Conservation (phyloP, 2,797 vertebrate genomes). For the Pachyuromys duprasi region DNA sequence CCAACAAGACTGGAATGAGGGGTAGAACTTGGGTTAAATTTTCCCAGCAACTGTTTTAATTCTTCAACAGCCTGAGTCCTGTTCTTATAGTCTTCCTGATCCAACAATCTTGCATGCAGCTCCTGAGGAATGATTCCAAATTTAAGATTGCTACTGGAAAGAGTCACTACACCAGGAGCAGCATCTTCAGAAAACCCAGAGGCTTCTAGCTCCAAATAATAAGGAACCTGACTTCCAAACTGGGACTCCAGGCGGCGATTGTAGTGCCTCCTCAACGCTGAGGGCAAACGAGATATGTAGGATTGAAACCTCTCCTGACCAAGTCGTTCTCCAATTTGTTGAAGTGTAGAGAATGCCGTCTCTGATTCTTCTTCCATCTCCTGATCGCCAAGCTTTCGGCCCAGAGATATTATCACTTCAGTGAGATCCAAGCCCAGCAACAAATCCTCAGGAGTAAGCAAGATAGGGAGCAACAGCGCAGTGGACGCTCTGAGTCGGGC, state of each 20-base stretch:
- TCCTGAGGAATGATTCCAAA: slow-evolving; percentile 93
- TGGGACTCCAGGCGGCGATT: slow-evolving; percentile 77
- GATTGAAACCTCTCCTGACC: slow-evolving; percentile 82
- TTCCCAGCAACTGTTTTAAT: slow-evolving; percentile 87
- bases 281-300: slow-evolving; percentile 80
- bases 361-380: slow-evolving; percentile 77
- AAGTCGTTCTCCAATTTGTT: slow-evolving; percentile 79
- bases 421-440: slow-evolving; percentile 77
- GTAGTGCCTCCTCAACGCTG: slow-evolving; percentile 79
- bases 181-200: slow-evolving; percentile 74
- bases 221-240: slow-evolving; percentile 76
- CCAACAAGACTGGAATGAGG: slow-evolving; percentile 87
- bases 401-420: slow-evolving; percentile 76
- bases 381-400: slow-evolving; percentile 76
- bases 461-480: slow-evolving; percentile 75
- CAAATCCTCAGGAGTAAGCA: slow-evolving; percentile 80
- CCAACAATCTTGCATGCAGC: slow-evolving; percentile 92
- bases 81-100: slow-evolving; percentile 92
- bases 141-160: slow-evolving; percentile 86
- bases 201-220: slow-evolving; percentile 80
- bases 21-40: slow-evolving; percentile 80
- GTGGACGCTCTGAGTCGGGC: slow-evolving; percentile 77
- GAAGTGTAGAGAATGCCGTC: slow-evolving; percentile 78
- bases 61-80: slow-evolving; percentile 93
- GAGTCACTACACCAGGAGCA: slow-evolving; percentile 46